Evolutionary conservation across 2,797 vertebrate genomes (phyloP), one percentile per base, ranked within the genome.

Genomic region (Sphenopsis melanotis): DNA sequence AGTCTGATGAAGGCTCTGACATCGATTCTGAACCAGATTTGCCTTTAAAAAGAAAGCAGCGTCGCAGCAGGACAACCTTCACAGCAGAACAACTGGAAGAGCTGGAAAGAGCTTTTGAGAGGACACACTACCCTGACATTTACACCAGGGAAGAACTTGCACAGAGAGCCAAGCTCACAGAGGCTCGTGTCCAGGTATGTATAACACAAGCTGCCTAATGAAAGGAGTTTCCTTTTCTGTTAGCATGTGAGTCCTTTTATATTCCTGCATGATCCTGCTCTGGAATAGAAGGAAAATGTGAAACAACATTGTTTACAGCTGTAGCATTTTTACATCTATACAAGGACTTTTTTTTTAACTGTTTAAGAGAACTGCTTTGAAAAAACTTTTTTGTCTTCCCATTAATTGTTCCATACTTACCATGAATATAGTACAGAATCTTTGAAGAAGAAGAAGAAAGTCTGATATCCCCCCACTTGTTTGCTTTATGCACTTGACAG

Each of bases 111-210:
- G 99, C 99, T 59, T 99, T 99, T 18, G 99, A 99, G 93, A 98
- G 99, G 90, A 99, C 99, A 24, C 99, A 99, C 94, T 99, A 99
- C 91, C 99, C 99, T 9, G 99, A 99, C 91, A 99, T 99, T 96
- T 99, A 99, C 94, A 99, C 99, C 30, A 96, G 99, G 74, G 99
- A 99, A 97, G 99, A 99, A 93, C 98, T 99, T 29, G 99, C 99
- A 0, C 99, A 99, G 96, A 98, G 99, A 94, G 99, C 99, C 37
- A 99, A 99, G 83, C 99, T 99, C 80, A 99, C 99, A 0, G 99
- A 99, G 97, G 99, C 99, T 83, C 98, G 99, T 75, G 99, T 99
- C 4, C 99, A 99, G 99, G 99, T 99, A 98, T 82, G 26, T 49
- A 7, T 22, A 49, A 60, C 39, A 77, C 71, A 93, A 72, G 36